These are phyloP conservation scores for Diabrotica virgifera DNA, from an alignment of 1,140 invertebrate species.

Conservation along the genomic window DNA sequence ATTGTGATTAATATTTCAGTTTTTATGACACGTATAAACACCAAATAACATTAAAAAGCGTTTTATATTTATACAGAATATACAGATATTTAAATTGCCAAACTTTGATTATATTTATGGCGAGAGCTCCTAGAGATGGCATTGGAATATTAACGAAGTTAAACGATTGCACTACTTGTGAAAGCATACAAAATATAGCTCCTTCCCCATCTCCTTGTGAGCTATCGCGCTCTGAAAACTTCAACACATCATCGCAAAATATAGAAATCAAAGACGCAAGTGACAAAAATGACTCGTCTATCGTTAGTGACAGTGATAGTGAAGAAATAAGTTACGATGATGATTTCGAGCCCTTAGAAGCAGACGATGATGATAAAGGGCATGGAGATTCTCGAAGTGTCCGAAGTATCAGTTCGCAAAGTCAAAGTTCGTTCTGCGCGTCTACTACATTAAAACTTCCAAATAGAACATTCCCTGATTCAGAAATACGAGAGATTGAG, in stretches of 20 bases:
- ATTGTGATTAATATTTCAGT: too few species aligned
- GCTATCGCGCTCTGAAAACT: background rate
- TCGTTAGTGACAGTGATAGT: background rate
- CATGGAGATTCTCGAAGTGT: background rate
- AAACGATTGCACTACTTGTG: conserved; percentile 7
- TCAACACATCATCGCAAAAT: background rate
- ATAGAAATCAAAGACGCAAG: background rate
- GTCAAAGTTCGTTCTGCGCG: background rate
- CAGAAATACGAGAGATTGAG: conserved; percentile 36
- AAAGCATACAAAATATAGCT: conserved; percentile 7
- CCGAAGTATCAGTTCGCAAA: background rate
- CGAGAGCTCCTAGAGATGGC: background rate
- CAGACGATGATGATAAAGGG: conserved; percentile 1
- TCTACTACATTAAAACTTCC: background rate
- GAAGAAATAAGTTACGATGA: conserved; percentile 6
- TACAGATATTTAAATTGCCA: too few species aligned
- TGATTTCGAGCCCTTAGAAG: conserved; percentile 8
- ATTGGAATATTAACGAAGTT: conserved; percentile 6
- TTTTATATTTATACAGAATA: too few species aligned
- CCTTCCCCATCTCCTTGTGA: background rate
- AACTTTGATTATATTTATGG: background rate
- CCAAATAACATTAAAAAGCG: too few species aligned
- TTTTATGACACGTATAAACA: too few species aligned
- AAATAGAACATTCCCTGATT: conserved; percentile 32
- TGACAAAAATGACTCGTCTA: background rate